phyloP scores from a whole-genome alignment of 2,888 invertebrate species.

The Leptopilina drosophilae region DNA sequence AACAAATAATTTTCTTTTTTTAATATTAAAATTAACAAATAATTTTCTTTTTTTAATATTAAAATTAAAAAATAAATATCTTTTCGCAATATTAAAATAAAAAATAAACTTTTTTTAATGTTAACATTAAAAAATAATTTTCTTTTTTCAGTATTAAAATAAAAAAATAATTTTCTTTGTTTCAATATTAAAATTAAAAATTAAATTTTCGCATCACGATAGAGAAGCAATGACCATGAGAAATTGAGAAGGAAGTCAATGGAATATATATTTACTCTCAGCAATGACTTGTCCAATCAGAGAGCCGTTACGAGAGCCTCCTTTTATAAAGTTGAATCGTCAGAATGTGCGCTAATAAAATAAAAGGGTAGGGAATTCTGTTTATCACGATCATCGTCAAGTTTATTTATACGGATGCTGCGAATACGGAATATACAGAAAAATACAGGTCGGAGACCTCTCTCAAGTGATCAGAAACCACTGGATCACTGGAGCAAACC shows the following conservation, averaged over 20 bases:
- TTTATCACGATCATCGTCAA: slow-evolving; percentile 8
- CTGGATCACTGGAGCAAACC: slow-evolving; percentile 41
- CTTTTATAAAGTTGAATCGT: slow-evolving; percentile 42
- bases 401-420: background rate
- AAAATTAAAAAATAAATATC: too few relatives aligned
- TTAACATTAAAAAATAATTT: too few relatives aligned
- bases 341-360: slow-evolving; percentile 38
- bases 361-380: slow-evolving; percentile 28
- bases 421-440: background rate
- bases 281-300: slow-evolving; percentile 53
- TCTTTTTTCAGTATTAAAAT: too few relatives aligned
- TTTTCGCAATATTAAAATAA: too few relatives aligned
- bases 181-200: too few relatives aligned
- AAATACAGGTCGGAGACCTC: slow-evolving; percentile 29
- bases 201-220: background rate
- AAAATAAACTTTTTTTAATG: too few relatives aligned
- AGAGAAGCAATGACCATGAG: slow-evolving; percentile 49
- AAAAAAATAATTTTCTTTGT: too few relatives aligned
- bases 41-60: too few relatives aligned
- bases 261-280: slow-evolving; percentile 39
- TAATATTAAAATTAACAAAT: too few relatives aligned
- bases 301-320: slow-evolving; percentile 36
- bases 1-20: too few relatives aligned
- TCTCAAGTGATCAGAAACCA: slow-evolving; percentile 13
- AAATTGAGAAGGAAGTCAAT: slow-evolving; percentile 42